Base-by-base conservation (phyloP, 2,888 invertebrate species). In the Hermaeophaga mercurialis region DNA sequence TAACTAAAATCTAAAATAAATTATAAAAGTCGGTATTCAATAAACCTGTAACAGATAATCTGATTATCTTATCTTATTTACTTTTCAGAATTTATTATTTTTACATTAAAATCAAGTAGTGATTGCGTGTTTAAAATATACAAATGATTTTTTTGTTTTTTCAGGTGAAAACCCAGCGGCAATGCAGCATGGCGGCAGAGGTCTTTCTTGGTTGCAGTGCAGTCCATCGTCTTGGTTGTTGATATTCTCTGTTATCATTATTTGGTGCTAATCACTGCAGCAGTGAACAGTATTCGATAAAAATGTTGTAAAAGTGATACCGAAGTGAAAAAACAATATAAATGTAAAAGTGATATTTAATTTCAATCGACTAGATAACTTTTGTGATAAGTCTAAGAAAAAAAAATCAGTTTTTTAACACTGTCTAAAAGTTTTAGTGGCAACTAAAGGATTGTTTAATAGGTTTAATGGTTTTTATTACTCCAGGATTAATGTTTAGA, bases 141-240 rank as follows among this genome's bases (percentile, higher is more conserved):
- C n/a, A n/a, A n/a, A n/a, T n/a, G n/a, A 22, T 5, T 45, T 41
- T 46, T 49, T 55, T 47, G 46, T 59, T 59, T 62, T 73, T n/a
- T n/a, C n/a, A 81, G 81, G 80, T 64, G 81, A 81, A 68, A 81
- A 80, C 70, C 80, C 80, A 28, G 81, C 81, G 22, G 81, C 81
- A 9, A 81, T 81, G 80, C 80, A 81, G 65, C 80, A 81, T 60
- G 80, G 80, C 41, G 79, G 79, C 15, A 67, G 76, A 58, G 78
- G 76, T 54, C 65, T 78, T 26, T 78, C 78, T 38, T 78, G 78
- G 78, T 68, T 78, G 43, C 75, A 76, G 61, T 76, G 76, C 69
- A 77, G 76, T 65, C 78, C 78, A 11, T 77, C 78, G 22, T 75
- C 76, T 22, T 78, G 78, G 78, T 65, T 77, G 39, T 68, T 78